Evolutionary conservation across 2,888 invertebrate species (phyloP), one percentile per base, ranked within the genome.

Genomic region (Biston betularia): DNA sequence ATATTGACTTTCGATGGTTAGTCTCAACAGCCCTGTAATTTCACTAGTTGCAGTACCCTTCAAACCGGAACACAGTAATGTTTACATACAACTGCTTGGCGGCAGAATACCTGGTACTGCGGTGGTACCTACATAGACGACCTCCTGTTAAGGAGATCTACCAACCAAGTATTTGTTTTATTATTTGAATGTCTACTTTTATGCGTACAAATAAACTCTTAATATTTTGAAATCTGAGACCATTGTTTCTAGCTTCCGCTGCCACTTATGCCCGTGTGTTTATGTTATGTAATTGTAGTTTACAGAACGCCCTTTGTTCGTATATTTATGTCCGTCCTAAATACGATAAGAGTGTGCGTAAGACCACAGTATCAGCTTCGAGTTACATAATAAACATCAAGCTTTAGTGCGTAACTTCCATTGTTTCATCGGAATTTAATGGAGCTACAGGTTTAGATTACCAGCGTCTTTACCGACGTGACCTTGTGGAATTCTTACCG

Each of bases 241-340:
- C 9, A 0, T 10, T 24, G 24, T 12, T 55, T 24, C 24, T 0
- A 56, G 34, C 56, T 56, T 56, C 56, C 45, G 45, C 34, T 44
- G 3, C 24, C 7, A 42, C n/a, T 10, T 6, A 38, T 53, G 11
- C 10, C 24, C 8, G 40, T 55, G 50, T 63, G 38, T 65, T 55
- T 65, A 54, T 15, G 53, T 52, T 55, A 15, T 44, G 14, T 48
- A 48, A 8, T 46, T 40, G 14, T n/a, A 8, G 9, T 50, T n/a
- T 34, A 63, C 50, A 57, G 49, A 50, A 46, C 5, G 35, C 53
- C 48, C 54, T 46, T 61, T 65, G 55, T 65, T 58, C 42, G 40
- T 42, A 33, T 48, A 50, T 24, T 60, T 63, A 60, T 55, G 55
- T 40, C 50, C n/a, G 33, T 35, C 55, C 34, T 15, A 40, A 63